Conservation (phyloP, 2,888 invertebrate species). For the Sminthurinus aureus region DNA sequence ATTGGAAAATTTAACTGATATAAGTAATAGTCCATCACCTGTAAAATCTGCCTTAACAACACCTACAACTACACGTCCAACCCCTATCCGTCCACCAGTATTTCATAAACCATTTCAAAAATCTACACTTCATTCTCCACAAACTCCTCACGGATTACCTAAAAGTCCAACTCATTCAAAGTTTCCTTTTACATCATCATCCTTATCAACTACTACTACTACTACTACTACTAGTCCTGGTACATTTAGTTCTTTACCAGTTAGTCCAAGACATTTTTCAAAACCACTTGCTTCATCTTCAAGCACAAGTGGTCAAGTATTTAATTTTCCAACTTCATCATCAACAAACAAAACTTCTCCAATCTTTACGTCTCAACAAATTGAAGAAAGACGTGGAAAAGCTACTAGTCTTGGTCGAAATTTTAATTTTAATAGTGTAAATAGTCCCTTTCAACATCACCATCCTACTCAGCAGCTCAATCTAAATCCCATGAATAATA, state of each 20-base stretch:
- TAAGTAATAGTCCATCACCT: conserved; percentile 33
- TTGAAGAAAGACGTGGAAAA: conserved; percentile 47
- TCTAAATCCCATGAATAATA: neutral
- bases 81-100: neutral
- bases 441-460: too few relatives aligned
- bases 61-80: neutral
- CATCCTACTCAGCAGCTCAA: neutral
- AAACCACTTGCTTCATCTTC: neutral
- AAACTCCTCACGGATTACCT: neutral
- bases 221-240: neutral
- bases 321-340: conserved; percentile 11
- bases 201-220: neutral
- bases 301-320: neutral
- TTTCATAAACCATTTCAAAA: conserved; percentile 1
- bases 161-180: neutral
- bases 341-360: neutral
- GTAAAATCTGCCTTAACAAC: neutral
- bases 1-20: conserved; percentile 40
- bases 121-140: neutral
- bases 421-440: conserved; percentile 18
- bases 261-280: neutral
- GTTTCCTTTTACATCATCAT: neutral
- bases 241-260: neutral
- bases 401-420: conserved; percentile 56
- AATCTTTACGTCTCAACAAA: conserved; percentile 34